These are phyloP conservation scores for Latheticus oryzae DNA, from an alignment of 2,888 invertebrate species.

Conservation along the genomic window DNA sequence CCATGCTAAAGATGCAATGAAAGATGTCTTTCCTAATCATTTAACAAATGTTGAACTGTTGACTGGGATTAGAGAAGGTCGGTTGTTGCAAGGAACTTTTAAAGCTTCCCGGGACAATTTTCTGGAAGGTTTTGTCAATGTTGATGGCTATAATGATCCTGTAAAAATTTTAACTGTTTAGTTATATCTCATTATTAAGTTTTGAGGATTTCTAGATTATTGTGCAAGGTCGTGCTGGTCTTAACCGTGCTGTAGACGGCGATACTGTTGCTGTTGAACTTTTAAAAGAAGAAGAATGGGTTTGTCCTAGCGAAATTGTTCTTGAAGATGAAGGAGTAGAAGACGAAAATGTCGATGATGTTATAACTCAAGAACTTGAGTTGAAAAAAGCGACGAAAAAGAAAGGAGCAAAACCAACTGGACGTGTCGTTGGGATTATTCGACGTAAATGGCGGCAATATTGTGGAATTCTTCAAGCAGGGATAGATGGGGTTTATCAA, in stretches of 20 bases:
- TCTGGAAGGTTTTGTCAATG: conserved; percentile 88
- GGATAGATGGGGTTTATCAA: conserved; percentile 78
- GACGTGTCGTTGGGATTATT: conserved; percentile 92
- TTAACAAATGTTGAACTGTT: conserved; percentile 82
- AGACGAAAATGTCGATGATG: conserved; percentile 75
- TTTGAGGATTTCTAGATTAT: conserved; percentile 60
- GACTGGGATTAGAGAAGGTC: conserved; percentile 81
- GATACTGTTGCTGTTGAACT: conserved; percentile 93
- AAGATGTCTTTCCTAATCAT: conserved; percentile 87
- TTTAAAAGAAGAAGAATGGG: conserved; percentile 90
- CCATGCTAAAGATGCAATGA: conserved; percentile 70
- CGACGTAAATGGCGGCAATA: conserved; percentile 97
- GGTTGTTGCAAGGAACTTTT: conserved; percentile 83
- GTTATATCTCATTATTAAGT: conserved; percentile 10
- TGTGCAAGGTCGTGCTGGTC: conserved; percentile 84
- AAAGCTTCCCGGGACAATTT: conserved; percentile 93
- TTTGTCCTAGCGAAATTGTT: conserved; percentile 87
- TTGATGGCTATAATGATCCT: conserved; percentile 82
- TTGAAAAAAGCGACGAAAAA: conserved; percentile 52
- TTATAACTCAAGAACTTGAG: conserved; percentile 70
- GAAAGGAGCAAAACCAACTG: conserved; percentile 72
- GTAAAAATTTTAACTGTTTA: conserved; percentile 71
- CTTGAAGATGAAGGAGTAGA: conserved; percentile 78
- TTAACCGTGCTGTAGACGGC: conserved; percentile 95
- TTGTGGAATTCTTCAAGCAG: conserved; percentile 92